phyloP scores from a whole-genome alignment of 2,797 vertebrate species.

The Bradypodion pumilum region DNA sequence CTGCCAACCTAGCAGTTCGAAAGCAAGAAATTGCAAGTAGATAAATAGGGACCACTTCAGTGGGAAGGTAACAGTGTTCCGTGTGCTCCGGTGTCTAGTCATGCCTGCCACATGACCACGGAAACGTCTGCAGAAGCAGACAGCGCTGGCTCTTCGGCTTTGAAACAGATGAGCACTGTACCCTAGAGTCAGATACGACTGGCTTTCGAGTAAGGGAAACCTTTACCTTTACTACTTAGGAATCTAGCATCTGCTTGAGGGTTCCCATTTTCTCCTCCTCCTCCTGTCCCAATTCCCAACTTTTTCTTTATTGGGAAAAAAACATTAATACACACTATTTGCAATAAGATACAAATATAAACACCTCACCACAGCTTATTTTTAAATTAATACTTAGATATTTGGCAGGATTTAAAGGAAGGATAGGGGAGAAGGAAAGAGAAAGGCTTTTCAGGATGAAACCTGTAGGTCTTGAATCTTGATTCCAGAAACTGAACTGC shows the following conservation, averaged over 20 bases:
- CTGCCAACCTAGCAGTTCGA: too few species aligned
- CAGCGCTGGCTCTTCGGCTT: too few species aligned
- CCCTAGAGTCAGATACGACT: too few species aligned
- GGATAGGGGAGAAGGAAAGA: neutral
- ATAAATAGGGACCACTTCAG: too few species aligned
- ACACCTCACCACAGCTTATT: neutral
- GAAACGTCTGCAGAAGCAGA: too few species aligned
- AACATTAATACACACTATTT: neutral
- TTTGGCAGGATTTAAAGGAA: slow-evolving; percentile 4
- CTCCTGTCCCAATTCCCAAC: too few species aligned
- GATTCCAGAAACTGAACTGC: slow-evolving; percentile 24
- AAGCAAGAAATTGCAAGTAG: too few species aligned
- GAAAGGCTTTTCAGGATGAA: slow-evolving; percentile 25
- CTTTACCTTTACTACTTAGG: slow-evolving; percentile 4
- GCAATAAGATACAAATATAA: neutral
- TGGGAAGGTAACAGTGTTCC: too few species aligned
- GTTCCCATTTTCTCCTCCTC: neutral
- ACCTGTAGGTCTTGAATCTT: slow-evolving; percentile 27
- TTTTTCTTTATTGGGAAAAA: neutral
- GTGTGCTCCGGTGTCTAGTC: too few species aligned
- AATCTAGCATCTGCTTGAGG: slow-evolving; percentile 19
- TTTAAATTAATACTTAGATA: slow-evolving; percentile 10
- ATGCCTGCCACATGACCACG: too few species aligned
- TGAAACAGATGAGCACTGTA: too few species aligned
- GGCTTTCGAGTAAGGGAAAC: too few species aligned